Conservation (phyloP, 1,140 invertebrate species). For the Olivierus martensii region DNA sequence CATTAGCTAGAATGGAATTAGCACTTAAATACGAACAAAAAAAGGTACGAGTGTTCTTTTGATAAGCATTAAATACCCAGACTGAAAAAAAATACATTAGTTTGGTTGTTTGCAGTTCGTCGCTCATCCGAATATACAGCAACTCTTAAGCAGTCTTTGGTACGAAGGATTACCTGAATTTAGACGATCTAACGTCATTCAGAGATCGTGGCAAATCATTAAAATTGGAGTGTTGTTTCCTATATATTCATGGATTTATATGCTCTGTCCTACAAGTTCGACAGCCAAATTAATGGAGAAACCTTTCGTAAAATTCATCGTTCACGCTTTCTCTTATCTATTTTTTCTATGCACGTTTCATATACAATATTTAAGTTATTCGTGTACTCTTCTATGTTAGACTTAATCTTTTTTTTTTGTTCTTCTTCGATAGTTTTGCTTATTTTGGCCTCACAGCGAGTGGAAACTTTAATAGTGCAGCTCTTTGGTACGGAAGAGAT, state of each 20-base stretch:
- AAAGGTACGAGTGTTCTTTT: conserved; percentile 49
- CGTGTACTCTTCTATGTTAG: neutral
- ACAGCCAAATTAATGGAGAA: conserved; percentile 84
- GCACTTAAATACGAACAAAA: conserved; percentile 96
- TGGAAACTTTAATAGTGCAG: conserved; percentile 67
- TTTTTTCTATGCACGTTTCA: conserved; percentile 68
- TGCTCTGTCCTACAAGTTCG: conserved; percentile 75
- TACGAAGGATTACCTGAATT: conserved; percentile 92
- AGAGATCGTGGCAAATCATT: conserved; percentile 83
- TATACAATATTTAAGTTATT: neutral
- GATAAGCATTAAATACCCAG: neutral
- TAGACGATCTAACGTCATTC: conserved; percentile 81
- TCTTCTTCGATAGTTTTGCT: conserved; percentile 84
- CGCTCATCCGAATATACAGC: conserved; percentile 95
- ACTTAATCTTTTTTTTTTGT: conserved; percentile 23
- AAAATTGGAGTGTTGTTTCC: conserved; percentile 87
- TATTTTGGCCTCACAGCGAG: conserved; percentile 91
- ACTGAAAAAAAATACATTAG: neutral
- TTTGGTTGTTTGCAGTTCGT: conserved; percentile 60
- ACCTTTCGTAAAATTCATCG: conserved; percentile 98
- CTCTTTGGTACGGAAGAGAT: conserved; percentile 60
- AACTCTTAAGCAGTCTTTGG: conserved; percentile 93
- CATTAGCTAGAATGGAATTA: conserved; percentile 84
- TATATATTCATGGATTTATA: conserved; percentile 81
- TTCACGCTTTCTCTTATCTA: conserved; percentile 93